These are phyloP conservation scores for Enteromius mattozi DNA, from an alignment of 2,797 vertebrate genomes.

Conservation along the genomic window DNA sequence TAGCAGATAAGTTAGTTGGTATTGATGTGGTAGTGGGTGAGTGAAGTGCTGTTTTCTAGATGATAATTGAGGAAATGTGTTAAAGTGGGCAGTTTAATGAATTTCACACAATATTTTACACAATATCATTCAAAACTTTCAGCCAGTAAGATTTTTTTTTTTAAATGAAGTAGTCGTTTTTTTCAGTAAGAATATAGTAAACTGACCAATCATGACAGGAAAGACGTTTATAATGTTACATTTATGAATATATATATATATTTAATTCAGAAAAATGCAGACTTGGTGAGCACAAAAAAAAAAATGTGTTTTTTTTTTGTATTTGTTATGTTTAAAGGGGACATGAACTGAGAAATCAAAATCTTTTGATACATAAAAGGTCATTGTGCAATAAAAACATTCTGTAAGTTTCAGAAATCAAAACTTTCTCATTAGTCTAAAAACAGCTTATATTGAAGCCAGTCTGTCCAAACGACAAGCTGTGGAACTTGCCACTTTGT, in stretches of 20 bases:
- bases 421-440: neutral
- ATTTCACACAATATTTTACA: neutral
- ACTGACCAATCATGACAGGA: neutral
- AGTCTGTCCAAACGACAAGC: neutral
- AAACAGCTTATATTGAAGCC: neutral
- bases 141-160: neutral
- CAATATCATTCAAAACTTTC: neutral
- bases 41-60: neutral
- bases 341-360: neutral
- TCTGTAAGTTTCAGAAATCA: neutral
- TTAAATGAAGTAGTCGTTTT: neutral
- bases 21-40: neutral
- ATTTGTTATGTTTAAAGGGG: neutral
- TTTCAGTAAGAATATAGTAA: neutral
- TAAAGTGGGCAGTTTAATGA: neutral
- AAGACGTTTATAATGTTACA: neutral
- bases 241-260: neutral
- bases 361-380: neutral
- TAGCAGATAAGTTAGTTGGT: slow-evolving; percentile 21
- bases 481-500: neutral
- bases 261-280: neutral
- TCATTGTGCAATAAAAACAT: neutral
- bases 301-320: neutral
- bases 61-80: slow-evolving; percentile 12
- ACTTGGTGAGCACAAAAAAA: neutral